Evolutionary conservation across 2,888 invertebrate species (phyloP).

Genomic region (Iselma pallidipennis): DNA sequence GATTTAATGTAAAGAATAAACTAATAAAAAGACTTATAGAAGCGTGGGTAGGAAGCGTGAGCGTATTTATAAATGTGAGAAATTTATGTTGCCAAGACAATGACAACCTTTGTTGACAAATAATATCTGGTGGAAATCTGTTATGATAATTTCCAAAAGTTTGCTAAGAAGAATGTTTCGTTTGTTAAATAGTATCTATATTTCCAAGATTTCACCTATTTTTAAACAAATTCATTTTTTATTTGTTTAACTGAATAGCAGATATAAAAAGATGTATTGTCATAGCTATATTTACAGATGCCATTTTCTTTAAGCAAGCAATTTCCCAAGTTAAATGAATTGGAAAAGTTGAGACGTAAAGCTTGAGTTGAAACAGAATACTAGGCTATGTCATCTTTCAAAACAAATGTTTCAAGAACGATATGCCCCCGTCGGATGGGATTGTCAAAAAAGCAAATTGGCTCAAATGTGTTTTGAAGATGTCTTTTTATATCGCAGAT

Average conservation of each 20-base stretch:
- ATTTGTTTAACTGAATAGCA: slow-evolving; percentile 24
- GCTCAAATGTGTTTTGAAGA: slow-evolving; percentile 32
- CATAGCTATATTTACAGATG: slow-evolving; percentile 33
- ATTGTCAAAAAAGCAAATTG: slow-evolving; percentile 36
- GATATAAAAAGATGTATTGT: slow-evolving; percentile 30
- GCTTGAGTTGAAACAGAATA: slow-evolving; percentile 28
- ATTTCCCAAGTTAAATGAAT: slow-evolving; percentile 39
- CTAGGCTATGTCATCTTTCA: slow-evolving; percentile 33
- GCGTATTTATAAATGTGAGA: background rate
- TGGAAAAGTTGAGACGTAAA: slow-evolving; percentile 38
- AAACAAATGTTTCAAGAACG: slow-evolving; percentile 33
- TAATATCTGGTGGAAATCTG: too few relatives aligned
- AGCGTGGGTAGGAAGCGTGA: background rate
- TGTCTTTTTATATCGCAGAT: slow-evolving; percentile 15
- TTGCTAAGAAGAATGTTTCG: too few relatives aligned
- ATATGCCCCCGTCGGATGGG: slow-evolving; percentile 25
- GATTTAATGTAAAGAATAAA: slow-evolving; percentile 17
- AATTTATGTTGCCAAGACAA: background rate
- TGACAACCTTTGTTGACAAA: background rate
- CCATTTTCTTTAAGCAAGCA: slow-evolving; percentile 31
- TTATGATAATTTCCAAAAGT: too few relatives aligned
- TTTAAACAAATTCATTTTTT: slow-evolving; percentile 13
- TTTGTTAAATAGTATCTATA: too few relatives aligned
- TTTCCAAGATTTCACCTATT: too few relatives aligned
- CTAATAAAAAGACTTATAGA: slow-evolving; percentile 7